Base-by-base conservation (phyloP, 2,888 invertebrate species). In the Trissoscelio sp. region DNA sequence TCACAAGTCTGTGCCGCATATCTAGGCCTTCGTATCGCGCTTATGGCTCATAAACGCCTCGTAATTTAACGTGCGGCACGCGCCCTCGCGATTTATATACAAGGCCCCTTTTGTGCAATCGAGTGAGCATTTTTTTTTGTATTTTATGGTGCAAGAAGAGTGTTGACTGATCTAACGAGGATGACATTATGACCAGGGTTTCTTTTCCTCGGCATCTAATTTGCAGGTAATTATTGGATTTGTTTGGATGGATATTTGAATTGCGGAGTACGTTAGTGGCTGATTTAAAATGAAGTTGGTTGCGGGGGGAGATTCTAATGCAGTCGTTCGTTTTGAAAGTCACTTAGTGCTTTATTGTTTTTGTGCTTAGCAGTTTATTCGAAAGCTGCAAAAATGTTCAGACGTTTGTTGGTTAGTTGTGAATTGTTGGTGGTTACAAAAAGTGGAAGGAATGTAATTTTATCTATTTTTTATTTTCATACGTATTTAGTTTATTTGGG, bases 11-110 rank as follows among this genome's bases (percentile, higher is more conserved):
- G 44, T 42, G 57, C 31, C 55, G 55, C 73, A 88, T 85, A 85
- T 89, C 90, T 89, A 86, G 85, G 86, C 86, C 85, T 84, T 87
- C 87, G 87, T 88, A 90, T 90, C 89, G 88, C n/a, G n/a, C 89
- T 90, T 88, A 89, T 90, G 89, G 89, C 88, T 90, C 89, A 91
- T 91, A 90, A 91, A 91, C 88, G 90, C 88, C 89, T 91, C 90
- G 89, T 91, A 90, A 90, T 87, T 91, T 89, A 88, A 85, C 84
- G 85, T 85, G 70, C 64, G 88, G 88, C 89, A 89, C 89, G 89
- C 88, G 89, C 88, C 87, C 86, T 86, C 84, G 86, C 83, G 62
- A 53, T 53, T 69, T 60, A 58, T 28, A 42, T 14, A n/a, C 28
- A 66, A 46, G 46, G 66, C 46, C 46, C 57, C 12, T 64, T 48